These are phyloP conservation scores for Wasmannia auropunctata DNA, from an alignment of 1,140 invertebrate species.

Conservation along the genomic window DNA sequence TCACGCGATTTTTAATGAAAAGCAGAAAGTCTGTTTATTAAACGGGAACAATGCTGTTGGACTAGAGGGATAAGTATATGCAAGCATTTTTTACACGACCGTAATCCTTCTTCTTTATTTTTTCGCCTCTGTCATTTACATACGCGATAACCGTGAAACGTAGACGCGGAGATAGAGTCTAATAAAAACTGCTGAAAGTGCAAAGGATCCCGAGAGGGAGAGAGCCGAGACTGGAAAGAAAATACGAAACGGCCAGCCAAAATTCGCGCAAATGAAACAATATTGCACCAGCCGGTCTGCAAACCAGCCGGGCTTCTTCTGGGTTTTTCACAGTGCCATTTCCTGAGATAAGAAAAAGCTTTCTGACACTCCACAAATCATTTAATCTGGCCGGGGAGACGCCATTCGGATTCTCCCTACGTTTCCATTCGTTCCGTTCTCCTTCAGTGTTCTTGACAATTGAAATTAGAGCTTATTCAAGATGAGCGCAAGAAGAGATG, in stretches of 20 bases:
- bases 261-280: constrained; percentile 59
- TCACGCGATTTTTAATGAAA: not conserved
- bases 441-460: constrained; percentile 47
- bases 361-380: constrained; percentile 61
- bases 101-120: constrained; percentile 34
- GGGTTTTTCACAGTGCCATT: constrained; percentile 34
- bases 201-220: constrained; percentile 20
- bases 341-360: constrained; percentile 49
- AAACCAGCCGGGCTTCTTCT: constrained; percentile 26
- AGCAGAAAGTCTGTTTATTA: constrained; percentile 14
- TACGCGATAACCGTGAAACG: constrained; percentile 47
- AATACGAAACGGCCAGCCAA: constrained; percentile 40
- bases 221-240: constrained; percentile 11
- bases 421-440: constrained; percentile 53
- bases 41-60: not conserved
- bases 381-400: constrained; percentile 21
- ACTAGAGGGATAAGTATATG: constrained; percentile 34
- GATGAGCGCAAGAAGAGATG: not conserved
- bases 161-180: constrained; percentile 50
- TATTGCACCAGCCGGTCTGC: constrained; percentile 46
- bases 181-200: constrained; percentile 49
- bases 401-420: constrained; percentile 19
- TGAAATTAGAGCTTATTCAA: constrained; percentile 60
- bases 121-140: constrained; percentile 39
- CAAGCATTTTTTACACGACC: constrained; percentile 36